Percentiles rank a stretch among this genome's conserved stretches.
Conservation (phyloP, 2,888 invertebrate genomes). For the Panorpa germanica region DNA sequence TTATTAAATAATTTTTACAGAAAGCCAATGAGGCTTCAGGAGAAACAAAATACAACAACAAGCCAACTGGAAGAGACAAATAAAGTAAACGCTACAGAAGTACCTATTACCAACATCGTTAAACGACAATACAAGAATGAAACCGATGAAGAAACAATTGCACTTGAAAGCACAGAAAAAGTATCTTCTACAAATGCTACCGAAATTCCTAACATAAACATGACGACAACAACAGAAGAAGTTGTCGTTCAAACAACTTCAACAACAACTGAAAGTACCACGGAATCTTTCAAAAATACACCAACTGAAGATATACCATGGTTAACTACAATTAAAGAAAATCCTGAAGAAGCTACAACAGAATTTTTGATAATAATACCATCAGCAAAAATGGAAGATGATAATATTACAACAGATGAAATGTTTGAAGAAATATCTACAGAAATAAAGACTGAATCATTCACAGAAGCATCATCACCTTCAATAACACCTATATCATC, state of each 20-base stretch:
- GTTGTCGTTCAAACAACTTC: constrained; percentile 2
- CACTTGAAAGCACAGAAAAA: constrained; percentile 4
- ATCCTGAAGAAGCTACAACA: too few relatives aligned
- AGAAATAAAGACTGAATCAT: background rate
- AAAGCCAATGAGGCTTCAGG: constrained; percentile 17
- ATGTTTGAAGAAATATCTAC: background rate
- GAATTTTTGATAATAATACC: background rate
- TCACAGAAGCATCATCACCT: background rate
- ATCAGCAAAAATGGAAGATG: background rate
- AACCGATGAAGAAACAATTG: constrained; percentile 5
- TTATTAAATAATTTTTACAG: constrained; percentile 10
- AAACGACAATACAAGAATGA: constrained; percentile 30
- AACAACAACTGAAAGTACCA: too few relatives aligned
- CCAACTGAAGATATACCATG: too few relatives aligned
- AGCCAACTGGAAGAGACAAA: constrained; percentile 7
- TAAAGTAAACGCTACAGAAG: constrained; percentile 8
- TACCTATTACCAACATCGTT: constrained; percentile 27
- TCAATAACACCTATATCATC: too few relatives aligned
- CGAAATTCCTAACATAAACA: constrained; percentile 1
- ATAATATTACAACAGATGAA: background rate
- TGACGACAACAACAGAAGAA: constrained; percentile 3
- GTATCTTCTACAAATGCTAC: background rate
- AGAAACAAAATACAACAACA: constrained; percentile 12
- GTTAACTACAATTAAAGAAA: too few relatives aligned
- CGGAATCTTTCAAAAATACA: too few relatives aligned